Evolutionary conservation across 2,888 invertebrate species (phyloP), one percentile per base, ranked within the genome.

Genomic region (Drosophila conformis): DNA sequence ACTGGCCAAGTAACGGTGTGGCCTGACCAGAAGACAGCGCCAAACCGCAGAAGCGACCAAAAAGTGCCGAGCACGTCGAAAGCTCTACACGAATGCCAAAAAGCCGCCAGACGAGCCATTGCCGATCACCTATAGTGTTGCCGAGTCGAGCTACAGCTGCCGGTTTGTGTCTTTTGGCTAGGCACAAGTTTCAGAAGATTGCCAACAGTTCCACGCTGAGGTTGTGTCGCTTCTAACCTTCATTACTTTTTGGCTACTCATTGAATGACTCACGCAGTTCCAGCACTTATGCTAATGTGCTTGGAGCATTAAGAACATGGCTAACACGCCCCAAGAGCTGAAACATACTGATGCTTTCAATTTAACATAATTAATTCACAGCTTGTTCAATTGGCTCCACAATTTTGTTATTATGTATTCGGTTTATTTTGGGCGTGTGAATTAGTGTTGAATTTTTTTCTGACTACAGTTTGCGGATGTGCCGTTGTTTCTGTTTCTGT

Each of bases 1-100:
- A 87, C 90, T 87, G 90, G 82, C 80, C 69, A 89, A 84, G 82
- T 87, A 87, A 87, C 87, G 87, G 87, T 87, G 89, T 73, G 90
- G 70, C 64, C 80, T 54, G 70, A 76, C 85, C 78, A 77, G 53
- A 87, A 87, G 90, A 89, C 80, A 82, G 86, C 89, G 54, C 65
- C 65, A 71, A 69, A 75, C 21, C 72, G 42, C 53, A 54, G 40
- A 51, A 54, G 69, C 75, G 65, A 64, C 62, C 74, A 67, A 89
- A 75, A 69, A 65, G 40, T 57, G 36, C 66, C 42, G 57, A 57
- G 31, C 57, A 3, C 21, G 2, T 52, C 63, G 69, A 67, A 36
- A 33, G 42, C 58, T 31, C 27, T 27, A 31, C n/a, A 53, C 74
- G 74, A 75, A 33, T 36, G 66, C 60, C 73, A 25, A 71, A 57